Conservation (phyloP, 2,888 invertebrate genomes). For the Kuschelorhynchus macadamiae region DNA sequence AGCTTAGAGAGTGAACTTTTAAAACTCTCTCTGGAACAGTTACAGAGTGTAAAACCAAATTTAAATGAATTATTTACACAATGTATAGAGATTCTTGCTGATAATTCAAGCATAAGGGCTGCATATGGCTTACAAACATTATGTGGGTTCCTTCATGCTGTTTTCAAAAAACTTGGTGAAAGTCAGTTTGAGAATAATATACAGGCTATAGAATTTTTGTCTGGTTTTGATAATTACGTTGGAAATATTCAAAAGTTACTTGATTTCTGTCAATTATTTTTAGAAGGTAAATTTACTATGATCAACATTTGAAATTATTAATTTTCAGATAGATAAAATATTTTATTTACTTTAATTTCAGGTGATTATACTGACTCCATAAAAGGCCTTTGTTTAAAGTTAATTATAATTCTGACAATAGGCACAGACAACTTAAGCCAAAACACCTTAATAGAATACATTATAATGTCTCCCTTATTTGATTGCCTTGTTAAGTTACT, state of each 20-base stretch:
- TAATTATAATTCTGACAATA: constrained; percentile 89
- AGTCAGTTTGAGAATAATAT: constrained; percentile 83
- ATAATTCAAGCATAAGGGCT: constrained; percentile 84
- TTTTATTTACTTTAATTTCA: too few relatives aligned
- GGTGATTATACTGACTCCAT: constrained; percentile 88
- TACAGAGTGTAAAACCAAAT: constrained; percentile 82
- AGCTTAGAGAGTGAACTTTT: constrained; percentile 86
- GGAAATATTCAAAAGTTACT: constrained; percentile 85
- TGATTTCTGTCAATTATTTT: constrained; percentile 82
- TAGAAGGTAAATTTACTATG: constrained; percentile 81
- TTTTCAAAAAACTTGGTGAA: constrained; percentile 86
- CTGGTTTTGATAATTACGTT: constrained; percentile 85
- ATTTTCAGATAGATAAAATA: too few relatives aligned
- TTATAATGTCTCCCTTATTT: constrained; percentile 91
- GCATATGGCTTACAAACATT: constrained; percentile 87
- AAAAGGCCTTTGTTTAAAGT: constrained; percentile 89
- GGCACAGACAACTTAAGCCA: constrained; percentile 94
- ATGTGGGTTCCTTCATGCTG: constrained; percentile 87
- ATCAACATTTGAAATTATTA: too few relatives aligned
- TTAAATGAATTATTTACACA: constrained; percentile 88
- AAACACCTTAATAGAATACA: constrained; percentile 91
- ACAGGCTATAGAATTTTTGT: constrained; percentile 74
- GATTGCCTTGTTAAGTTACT: constrained; percentile 85
- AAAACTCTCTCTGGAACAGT: constrained; percentile 85
- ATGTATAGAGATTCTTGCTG: constrained; percentile 89